A percentile compares a stretch with the other conserved stretches of the same genome.
Evolutionary conservation across 1,140 invertebrate genomes (phyloP).

Genomic region (Nymphalis io): DNA sequence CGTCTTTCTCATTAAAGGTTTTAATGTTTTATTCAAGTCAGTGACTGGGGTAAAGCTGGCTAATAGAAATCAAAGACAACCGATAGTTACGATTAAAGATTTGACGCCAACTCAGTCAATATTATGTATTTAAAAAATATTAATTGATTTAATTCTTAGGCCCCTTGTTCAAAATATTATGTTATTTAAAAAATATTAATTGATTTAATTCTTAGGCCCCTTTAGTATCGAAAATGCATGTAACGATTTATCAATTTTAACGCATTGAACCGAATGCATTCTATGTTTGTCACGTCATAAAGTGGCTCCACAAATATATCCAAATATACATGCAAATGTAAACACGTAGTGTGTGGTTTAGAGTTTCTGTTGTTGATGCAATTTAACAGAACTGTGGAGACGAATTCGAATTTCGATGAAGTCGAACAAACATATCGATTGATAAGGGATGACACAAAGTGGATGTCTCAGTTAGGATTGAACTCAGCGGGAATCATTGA

Average conservation of each 20-base stretch:
- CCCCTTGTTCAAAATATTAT: too few species aligned
- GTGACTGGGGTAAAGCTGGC: conserved; percentile 12
- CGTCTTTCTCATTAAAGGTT: conserved; percentile 8
- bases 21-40: conserved; percentile 25
- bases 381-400: conserved; percentile 21
- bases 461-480: neutral
- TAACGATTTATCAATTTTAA: neutral
- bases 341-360: conserved; percentile 25
- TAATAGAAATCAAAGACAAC: conserved; percentile 26
- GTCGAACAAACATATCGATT: conserved; percentile 17
- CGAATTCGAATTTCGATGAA: conserved; percentile 28
- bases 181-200: neutral
- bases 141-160: neutral
- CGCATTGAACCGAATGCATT: neutral
- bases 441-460: neutral
- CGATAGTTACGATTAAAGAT: conserved; percentile 17
- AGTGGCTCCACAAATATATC: conserved; percentile 5
- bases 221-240: neutral
- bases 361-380: conserved; percentile 22
- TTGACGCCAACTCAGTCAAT: conserved; percentile 14
- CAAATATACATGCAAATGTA: conserved; percentile 23
- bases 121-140: neutral
- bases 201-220: neutral
- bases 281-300: conserved; percentile 6
- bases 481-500: neutral